Conservation (phyloP, 2,113 vertebrate species). For the Hylia prasina region DNA sequence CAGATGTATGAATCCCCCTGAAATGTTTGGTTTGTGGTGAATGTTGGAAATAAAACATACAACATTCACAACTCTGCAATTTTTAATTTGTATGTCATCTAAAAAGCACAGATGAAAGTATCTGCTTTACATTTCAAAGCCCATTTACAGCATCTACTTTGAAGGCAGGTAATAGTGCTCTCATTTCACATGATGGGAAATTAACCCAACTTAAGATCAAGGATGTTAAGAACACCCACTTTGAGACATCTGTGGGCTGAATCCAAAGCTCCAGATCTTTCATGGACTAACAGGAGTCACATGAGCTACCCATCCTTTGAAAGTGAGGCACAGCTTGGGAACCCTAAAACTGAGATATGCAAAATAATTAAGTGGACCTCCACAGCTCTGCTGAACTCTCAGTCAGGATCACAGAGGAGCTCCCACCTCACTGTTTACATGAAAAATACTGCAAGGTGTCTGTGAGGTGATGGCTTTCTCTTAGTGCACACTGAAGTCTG, state of each 20-base stretch:
- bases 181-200: conserved; percentile 7
- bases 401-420: background rate
- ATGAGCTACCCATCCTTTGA: background rate
- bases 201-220: background rate
- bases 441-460: background rate
- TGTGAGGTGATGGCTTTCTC: background rate
- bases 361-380: background rate
- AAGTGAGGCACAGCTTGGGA: background rate
- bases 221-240: background rate
- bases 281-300: background rate
- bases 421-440: background rate
- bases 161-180: background rate
- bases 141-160: background rate
- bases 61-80: background rate
- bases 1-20: conserved; percentile 43
- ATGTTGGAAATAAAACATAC: conserved; percentile 37
- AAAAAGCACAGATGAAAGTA: conserved; percentile 25
- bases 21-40: conserved; percentile 53
- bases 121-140: conserved; percentile 12
- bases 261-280: background rate
- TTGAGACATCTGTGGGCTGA: background rate
- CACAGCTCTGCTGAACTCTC: background rate
- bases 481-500: background rate
- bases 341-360: background rate
- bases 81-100: conserved; percentile 27